Base-by-base conservation (phyloP, 1,140 invertebrate species). In the Monomorium pharaonis region DNA sequence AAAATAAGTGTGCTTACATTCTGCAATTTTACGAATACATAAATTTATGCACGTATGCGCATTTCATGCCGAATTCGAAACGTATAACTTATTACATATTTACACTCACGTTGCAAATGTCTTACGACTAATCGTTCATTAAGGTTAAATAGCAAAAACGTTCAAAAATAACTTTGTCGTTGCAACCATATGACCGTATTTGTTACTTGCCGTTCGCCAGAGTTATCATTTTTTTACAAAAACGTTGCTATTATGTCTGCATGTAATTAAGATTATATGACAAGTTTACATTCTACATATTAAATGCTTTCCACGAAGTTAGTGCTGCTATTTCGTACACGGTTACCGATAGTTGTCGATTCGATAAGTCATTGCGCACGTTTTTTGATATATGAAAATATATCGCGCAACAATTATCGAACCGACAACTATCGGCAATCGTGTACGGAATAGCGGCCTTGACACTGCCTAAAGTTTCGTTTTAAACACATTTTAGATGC, bases 91-190 rank as follows among this genome's bases (percentile, higher is more conserved):
- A 42, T 74, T 10, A 9, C 21, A 21, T 16, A 14, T 49, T 67
- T 67, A 4, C 62, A 62, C 74, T 65, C n/a, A 65, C 58, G 24
- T 78, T 24, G 5, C 27, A 14, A 65, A 56, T 37, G 37, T 58
- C 51, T 56, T 24, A 5, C 9, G 12, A 14, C 21, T 18, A 21
- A 42, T 21, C 21, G 5, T 80, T 30, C 30, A 78, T 24, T 65
- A 65, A 80, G 44, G 60, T 80, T 78, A 80, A 67, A 37, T 78
- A 67, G 6, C 30, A 24, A 44, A 9, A 14, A 21, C 7, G 0
- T 37, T 78, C 14, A 7, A 49, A 5, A 65, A 30, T 4, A 47
- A 37, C 54, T 62, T 49, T n/a, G 16, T n/a, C 0, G 3, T n/a
- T 49, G 27, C 27, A 30, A 65, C 24, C 24, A 10, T 37, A 5